phyloP scores from a whole-genome alignment of 2,113 vertebrate genomes.

The Nibea coibor region DNA sequence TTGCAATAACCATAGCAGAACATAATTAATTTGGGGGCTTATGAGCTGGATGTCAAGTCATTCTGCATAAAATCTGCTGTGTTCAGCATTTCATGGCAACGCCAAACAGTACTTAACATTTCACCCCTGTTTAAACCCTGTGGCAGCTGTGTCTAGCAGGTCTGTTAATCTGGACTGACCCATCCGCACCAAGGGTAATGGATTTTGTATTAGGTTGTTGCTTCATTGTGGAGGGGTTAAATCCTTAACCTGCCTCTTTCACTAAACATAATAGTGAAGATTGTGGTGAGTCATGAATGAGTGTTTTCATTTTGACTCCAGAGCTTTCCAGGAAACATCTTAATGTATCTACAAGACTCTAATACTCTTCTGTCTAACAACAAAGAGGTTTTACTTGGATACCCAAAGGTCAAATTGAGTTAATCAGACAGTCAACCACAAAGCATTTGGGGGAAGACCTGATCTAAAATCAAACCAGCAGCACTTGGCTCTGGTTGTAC shows the following conservation, averaged over 20 bases:
- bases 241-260: neutral
- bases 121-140: neutral
- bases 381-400: conserved; percentile 16
- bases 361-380: neutral
- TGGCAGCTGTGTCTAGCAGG: conserved; percentile 1
- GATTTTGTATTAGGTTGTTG: neutral
- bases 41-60: neutral
- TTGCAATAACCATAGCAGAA: neutral
- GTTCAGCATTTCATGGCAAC: neutral
- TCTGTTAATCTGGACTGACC: conserved; percentile 13
- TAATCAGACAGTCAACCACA: conserved; percentile 35
- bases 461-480: conserved; percentile 56
- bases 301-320: neutral
- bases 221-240: neutral
- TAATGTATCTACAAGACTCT: neutral
- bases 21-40: neutral
- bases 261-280: neutral
- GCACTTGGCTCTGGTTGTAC: conserved; percentile 16
- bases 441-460: conserved; percentile 24
- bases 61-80: conserved; percentile 5
- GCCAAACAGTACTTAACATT: conserved; percentile 7
- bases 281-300: too few relatives aligned
- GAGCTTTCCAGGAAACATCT: neutral
- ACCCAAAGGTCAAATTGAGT: conserved; percentile 42
- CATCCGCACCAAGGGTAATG: neutral